Base-by-base conservation (phyloP, 2,113 vertebrate genomes). In the Gracilinanus agilis region DNA sequence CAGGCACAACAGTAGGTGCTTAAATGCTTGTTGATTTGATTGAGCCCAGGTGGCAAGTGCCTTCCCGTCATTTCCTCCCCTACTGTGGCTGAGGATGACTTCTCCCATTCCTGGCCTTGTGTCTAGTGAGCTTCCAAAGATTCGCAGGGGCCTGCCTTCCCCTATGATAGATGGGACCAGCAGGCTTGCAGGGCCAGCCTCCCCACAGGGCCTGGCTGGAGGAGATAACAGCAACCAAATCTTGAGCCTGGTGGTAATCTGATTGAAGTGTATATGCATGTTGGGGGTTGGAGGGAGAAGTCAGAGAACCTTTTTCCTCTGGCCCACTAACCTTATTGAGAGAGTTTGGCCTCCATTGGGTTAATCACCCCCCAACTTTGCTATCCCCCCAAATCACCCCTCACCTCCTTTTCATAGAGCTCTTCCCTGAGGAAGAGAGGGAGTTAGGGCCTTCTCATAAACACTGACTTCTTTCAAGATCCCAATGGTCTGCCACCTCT, bases 1-100 rank as follows among this genome's bases (percentile, higher is more conserved):
- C 34, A n/a, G 27, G 61, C 61, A 75, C 61, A n/a, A 34, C 29
- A 12, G 29, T 5, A 75, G 34, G 61, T 7, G 23, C 19, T 83
- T 83, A 83, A 23, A 83, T 40, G 67, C 67, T 21, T 83, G 67
- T 83, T 40, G 7, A 40, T 19, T 19, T 40, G 67, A 9, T 40
- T 83, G 34, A 75, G 12, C 27, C 61, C 61, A 67, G 13, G 29
- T 25, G 3, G 7, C 19, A 16, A 55, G 49, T 91, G 54, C 34
- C 2, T 9, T 10, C 24, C 89, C 8, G 6, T 4, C 0, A 23
- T 24, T 34, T 83, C 19, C 0, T 55, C 0, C 0, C 19, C 40
- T 55, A 24, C n/a, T 16, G 3, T 19, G 40, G 9, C 21, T 2
- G 19, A 9, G n/a, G n/a, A 83, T 40, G n/a, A 21, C 16, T 19